Evolutionary conservation across 1,140 invertebrate genomes (phyloP).

Genomic region (Drosophila hydei): DNA sequence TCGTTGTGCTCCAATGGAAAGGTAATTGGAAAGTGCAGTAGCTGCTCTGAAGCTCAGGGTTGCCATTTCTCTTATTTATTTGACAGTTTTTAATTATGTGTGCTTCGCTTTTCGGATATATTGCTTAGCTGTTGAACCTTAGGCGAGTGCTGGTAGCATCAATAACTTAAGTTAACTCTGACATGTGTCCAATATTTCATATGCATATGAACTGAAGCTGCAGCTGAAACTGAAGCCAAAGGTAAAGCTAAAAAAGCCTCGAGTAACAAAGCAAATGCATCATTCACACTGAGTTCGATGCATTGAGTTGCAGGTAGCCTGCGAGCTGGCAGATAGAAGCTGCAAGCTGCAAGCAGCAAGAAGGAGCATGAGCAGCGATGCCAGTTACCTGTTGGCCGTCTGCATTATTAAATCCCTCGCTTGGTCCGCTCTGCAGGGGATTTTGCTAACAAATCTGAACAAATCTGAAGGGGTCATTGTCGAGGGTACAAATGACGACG

Average conservation of each 20-base stretch:
- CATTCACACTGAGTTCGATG: constrained; percentile 62
- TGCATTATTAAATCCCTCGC: constrained; percentile 64
- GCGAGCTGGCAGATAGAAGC: neutral
- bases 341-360: too few relatives aligned
- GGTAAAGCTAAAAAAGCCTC: constrained; percentile 41
- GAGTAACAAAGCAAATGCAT: constrained; percentile 62
- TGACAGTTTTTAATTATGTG: constrained; percentile 36
- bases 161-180: constrained; percentile 59
- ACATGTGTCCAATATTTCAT: constrained; percentile 59
- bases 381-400: constrained; percentile 20
- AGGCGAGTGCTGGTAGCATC: constrained; percentile 34
- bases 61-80: constrained; percentile 17
- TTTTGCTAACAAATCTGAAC: constrained; percentile 71
- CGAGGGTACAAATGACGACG: constrained; percentile 22
- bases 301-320: constrained; percentile 48
- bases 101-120: neutral
- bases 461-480: constrained; percentile 63
- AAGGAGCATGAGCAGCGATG: neutral
- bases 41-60: neutral
- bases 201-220: constrained; percentile 20
- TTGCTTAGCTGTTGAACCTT: constrained; percentile 1
- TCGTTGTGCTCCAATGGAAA: constrained; percentile 3
- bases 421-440: constrained; percentile 69
- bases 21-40: constrained; percentile 12
- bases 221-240: neutral